Evolutionary conservation across 2,888 invertebrate genomes (phyloP).

Genomic region (Drosophila paracracens): DNA sequence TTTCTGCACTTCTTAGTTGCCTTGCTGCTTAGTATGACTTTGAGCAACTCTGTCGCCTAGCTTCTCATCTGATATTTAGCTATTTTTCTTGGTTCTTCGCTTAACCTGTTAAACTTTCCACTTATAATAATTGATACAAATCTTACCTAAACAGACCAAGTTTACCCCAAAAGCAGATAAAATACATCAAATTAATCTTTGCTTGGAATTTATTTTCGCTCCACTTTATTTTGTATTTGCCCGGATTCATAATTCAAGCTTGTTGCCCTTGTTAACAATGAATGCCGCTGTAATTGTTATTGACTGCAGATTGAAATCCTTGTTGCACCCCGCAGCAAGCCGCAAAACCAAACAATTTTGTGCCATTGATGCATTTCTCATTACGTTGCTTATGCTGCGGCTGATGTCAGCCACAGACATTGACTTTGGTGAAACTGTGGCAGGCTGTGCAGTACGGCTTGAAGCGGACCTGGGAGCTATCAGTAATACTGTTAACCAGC

Average conservation of each 20-base stretch:
- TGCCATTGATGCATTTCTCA: conserved; percentile 67
- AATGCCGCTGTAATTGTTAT: conserved; percentile 37
- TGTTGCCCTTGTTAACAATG: conserved; percentile 16
- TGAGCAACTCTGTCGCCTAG: not conserved
- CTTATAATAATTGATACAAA: not conserved
- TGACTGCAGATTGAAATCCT: conserved; percentile 16
- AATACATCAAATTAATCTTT: not conserved
- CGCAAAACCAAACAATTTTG: conserved; percentile 45
- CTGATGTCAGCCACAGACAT: conserved; percentile 68
- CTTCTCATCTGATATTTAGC: not conserved
- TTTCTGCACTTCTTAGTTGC: not conserved
- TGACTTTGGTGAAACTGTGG: conserved; percentile 75
- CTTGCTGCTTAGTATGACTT: not conserved
- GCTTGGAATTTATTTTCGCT: too few species aligned
- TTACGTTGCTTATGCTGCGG: conserved; percentile 55
- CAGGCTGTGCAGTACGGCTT: conserved; percentile 18
- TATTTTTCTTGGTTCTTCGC: not conserved
- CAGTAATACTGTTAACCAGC: conserved; percentile 58
- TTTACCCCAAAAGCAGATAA: not conserved
- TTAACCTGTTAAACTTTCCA: not conserved
- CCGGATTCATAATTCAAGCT: conserved; percentile 8
- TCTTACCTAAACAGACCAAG: not conserved
- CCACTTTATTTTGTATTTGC: not conserved
- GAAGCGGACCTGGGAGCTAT: conserved; percentile 47
- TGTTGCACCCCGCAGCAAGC: conserved; percentile 19